Conservation (phyloP, 2,797 vertebrate species). For the Myotis daubentonii region DNA sequence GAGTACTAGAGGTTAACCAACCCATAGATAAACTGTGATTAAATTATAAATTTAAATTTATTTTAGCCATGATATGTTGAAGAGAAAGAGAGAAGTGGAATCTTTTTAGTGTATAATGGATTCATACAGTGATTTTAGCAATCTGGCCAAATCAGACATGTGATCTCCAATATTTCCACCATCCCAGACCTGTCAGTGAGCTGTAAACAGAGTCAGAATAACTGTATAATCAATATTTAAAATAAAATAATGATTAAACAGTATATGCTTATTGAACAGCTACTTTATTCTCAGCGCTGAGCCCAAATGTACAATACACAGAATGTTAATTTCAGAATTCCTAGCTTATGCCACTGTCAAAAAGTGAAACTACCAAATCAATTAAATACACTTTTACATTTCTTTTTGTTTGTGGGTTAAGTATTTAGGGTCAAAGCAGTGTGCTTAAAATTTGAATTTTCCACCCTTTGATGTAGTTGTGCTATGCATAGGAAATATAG, state of each 20-base stretch:
- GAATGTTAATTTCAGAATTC: not conserved
- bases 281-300: not conserved
- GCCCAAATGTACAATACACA: not conserved
- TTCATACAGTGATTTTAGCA: not conserved
- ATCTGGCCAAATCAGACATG: not conserved
- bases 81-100: not conserved
- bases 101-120: not conserved
- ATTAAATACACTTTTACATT: not conserved
- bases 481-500: not conserved
- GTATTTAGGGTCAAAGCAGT: not conserved
- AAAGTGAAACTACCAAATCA: not conserved
- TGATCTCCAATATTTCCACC: not conserved
- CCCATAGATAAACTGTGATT: not conserved
- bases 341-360: not conserved
- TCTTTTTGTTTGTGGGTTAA: not conserved
- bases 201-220: not conserved
- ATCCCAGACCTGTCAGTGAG: not conserved
- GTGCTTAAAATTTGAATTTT: not conserved
- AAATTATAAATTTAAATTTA: slow-evolving; percentile 1
- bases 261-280: not conserved
- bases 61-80: not conserved
- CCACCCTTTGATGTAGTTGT: not conserved
- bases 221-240: not conserved
- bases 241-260: not conserved
- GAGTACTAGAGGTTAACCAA: not conserved